Conservation (phyloP, 1,140 invertebrate species). For the Neocloeon triangulifer region DNA sequence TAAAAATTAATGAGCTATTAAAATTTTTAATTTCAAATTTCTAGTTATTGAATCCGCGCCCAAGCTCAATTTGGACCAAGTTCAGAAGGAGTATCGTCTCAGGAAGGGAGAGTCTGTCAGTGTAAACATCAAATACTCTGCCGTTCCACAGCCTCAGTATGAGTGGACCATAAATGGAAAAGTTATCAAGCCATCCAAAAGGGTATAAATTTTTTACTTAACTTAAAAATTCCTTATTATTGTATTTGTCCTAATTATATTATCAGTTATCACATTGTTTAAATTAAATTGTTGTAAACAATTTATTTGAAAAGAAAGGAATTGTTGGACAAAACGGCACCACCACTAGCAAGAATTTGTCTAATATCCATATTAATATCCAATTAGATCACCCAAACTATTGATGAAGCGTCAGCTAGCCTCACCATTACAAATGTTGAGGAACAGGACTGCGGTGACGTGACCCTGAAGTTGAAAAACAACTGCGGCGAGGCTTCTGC, state of each 20-base stretch:
- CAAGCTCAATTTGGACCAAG: constrained; percentile 32
- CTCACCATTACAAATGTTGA: constrained; percentile 51
- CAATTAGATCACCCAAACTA: constrained; percentile 21
- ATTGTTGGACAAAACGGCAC: too few relatives aligned
- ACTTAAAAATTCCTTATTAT: constrained; percentile 2
- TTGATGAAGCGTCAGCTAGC: constrained; percentile 39
- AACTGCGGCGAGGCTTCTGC: constrained; percentile 41
- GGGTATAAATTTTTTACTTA: constrained; percentile 16
- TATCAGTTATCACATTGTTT: not conserved
- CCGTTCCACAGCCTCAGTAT: constrained; percentile 40
- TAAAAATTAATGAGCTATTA: not conserved
- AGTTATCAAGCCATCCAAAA: constrained; percentile 35
- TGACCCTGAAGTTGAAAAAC: constrained; percentile 47
- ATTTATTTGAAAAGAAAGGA: too few relatives aligned
- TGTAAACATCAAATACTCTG: constrained; percentile 45
- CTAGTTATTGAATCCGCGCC: constrained; percentile 41
- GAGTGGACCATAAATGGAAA: constrained; percentile 51
- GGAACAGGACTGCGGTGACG: constrained; percentile 44
- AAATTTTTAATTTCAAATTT: constrained; percentile 12
- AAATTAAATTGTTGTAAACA: not conserved
- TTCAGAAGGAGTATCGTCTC: constrained; percentile 35
- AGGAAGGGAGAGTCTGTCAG: constrained; percentile 42
- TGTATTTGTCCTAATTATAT: not conserved
- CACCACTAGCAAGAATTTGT: too few relatives aligned
- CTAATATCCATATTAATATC: too few relatives aligned